A percentile compares a stretch with the other conserved stretches of the same genome.
Evolutionary conservation across 1,140 invertebrate genomes (phyloP).

Genomic region (Drosophila littoralis): DNA sequence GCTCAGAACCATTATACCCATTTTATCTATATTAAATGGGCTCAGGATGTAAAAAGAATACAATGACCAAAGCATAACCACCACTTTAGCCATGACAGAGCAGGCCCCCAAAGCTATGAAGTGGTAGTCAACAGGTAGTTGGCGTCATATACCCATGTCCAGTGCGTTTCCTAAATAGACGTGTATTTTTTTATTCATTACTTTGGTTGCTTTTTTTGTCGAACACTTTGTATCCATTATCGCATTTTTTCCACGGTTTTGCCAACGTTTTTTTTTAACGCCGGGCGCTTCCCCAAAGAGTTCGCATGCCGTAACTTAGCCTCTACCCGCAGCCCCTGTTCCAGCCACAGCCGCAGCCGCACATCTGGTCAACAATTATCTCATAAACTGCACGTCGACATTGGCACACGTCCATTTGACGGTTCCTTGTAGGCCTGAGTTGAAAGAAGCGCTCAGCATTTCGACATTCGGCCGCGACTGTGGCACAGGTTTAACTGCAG

Average conservation of each 20-base stretch:
- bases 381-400: constrained; percentile 35
- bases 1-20: too few relatives aligned
- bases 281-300: constrained; percentile 2
- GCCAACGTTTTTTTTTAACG: constrained; percentile 27
- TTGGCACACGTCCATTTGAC: constrained; percentile 19
- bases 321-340: not conserved
- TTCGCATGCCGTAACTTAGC: not conserved
- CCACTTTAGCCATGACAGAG: not conserved
- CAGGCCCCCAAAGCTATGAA: not conserved
- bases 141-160: constrained; percentile 12
- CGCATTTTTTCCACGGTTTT: constrained; percentile 32
- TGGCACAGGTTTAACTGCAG: constrained; percentile 13
- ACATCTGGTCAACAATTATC: constrained; percentile 46
- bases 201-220: constrained; percentile 20
- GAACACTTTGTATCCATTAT: constrained; percentile 44
- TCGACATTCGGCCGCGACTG: not conserved
- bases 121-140: constrained; percentile 35
- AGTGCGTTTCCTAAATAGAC: constrained; percentile 1
- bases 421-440: not conserved
- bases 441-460: not conserved
- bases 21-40: too few relatives aligned
- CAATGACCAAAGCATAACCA: not conserved
- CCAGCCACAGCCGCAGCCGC: constrained; percentile 16
- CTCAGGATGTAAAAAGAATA: too few relatives aligned
- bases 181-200: constrained; percentile 29